Conservation (phyloP, 2,797 vertebrate genomes). For the Psittacula echo region DNA sequence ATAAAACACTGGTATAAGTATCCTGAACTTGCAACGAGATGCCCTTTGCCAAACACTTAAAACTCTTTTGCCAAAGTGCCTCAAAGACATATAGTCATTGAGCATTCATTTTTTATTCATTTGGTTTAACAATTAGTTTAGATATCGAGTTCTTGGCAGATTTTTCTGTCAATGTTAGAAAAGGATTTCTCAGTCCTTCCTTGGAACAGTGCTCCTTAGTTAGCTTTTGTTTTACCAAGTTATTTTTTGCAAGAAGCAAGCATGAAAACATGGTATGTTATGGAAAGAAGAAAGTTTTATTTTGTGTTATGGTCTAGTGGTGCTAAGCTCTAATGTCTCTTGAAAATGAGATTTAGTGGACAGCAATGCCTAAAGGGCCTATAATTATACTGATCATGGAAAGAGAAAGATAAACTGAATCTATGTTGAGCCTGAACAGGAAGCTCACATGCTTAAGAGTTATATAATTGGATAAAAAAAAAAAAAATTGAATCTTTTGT, state of each 20-base stretch:
- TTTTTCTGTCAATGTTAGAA: background rate
- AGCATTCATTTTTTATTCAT: background rate
- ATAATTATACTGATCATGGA: background rate
- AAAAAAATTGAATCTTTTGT: background rate
- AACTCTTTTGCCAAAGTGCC: background rate
- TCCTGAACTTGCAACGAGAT: background rate
- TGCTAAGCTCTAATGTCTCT: background rate
- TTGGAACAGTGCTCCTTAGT: background rate
- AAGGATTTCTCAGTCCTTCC: background rate
- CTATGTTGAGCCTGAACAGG: background rate
- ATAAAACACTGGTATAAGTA: background rate
- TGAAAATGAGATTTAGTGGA: background rate
- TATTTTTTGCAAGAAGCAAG: background rate
- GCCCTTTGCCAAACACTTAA: background rate
- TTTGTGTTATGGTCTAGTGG: background rate
- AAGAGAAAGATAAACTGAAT: background rate
- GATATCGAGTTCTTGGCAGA: background rate
- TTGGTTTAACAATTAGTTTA: background rate
- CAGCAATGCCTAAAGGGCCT: background rate
- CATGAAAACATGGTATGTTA: background rate
- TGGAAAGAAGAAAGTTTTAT: background rate
- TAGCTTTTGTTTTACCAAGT: background rate
- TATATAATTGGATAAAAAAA: background rate
- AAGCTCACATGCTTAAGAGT: background rate
- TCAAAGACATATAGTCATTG: background rate